Evolutionary conservation across 2,113 vertebrate genomes (phyloP), one percentile per base, ranked within the genome.

Genomic region (Riparia riparia): DNA sequence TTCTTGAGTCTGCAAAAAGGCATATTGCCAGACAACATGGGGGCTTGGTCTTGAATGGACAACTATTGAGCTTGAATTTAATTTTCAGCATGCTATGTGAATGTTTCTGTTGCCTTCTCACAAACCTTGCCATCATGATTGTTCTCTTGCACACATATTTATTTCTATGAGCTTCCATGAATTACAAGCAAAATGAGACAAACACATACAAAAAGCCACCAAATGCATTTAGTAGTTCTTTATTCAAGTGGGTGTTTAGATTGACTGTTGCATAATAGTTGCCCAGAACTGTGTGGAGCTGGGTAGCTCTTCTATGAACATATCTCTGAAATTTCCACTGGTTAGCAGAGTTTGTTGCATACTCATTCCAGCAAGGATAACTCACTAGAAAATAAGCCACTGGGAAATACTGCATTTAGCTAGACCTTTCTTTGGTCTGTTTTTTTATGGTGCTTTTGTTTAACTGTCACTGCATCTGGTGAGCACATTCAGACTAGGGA

Each of bases 401-500:
- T 92, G 71, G 58, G 76, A 89, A 96, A 64, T 71, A 77, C 13
- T 87, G 49, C 44, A 68, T 86, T 69, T 70, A 84, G 31, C 56
- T 85, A 57, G 44, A 81, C n/a, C 45, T 88, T 84, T 66, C 41
- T 79, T 76, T 76, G 71, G 39, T 66, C 6, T 79, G 12, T 49
- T 79, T 69, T 83, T 63, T 85, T 6, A 47, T 77, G 39, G 26
- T 85, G 14, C 21, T 90, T 94, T 90, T 78, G 41, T 74, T 87
- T 63, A 86, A 72, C 54, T 87, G 14, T 81, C 78, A 87, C 42
- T 94, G 95, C 86, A 96, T 96, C 95, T 96, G 94, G 93, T 97
- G 96, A 98, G 95, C 93, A 92, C 56, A 71, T 91, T 95, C 70
- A 80, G 84, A 70, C 60, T 68, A 61, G 24, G 34, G 21, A 91